phyloP scores from a whole-genome alignment of 2,888 invertebrate species.

The Folsomia manolachei region DNA sequence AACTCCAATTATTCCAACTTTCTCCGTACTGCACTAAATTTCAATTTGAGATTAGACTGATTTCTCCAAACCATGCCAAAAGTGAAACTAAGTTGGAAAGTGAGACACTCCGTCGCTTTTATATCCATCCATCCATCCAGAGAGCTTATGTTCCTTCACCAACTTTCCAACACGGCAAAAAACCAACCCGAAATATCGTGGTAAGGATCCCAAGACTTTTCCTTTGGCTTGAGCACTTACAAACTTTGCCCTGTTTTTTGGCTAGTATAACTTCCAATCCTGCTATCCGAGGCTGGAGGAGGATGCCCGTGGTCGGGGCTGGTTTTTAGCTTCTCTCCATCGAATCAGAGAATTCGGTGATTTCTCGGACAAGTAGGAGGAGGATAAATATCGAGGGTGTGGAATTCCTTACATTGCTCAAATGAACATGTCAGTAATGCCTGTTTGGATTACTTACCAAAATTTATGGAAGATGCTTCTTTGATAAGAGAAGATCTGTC shows the following conservation, averaged over 20 bases:
- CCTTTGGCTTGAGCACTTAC: background rate
- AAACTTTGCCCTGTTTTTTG: background rate
- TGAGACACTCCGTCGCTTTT: conserved; percentile 8
- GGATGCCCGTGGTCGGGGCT: background rate
- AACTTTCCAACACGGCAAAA: background rate
- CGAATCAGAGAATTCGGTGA: conserved; percentile 1
- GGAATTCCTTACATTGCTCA: background rate
- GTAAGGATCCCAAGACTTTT: background rate
- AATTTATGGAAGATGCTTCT: background rate
- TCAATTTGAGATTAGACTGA: too few species aligned
- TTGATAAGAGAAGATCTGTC: too few species aligned
- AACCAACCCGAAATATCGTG: background rate
- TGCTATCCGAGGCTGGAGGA: background rate
- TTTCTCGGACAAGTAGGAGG: background rate
- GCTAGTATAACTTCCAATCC: too few species aligned
- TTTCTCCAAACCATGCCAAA: too few species aligned
- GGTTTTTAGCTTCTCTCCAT: conserved; percentile 4
- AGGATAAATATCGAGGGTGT: background rate
- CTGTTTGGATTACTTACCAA: too few species aligned
- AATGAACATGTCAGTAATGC: too few species aligned
- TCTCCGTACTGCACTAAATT: too few species aligned
- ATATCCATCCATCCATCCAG: conserved; percentile 6
- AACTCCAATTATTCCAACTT: too few species aligned
- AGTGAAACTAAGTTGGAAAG: conserved; percentile 17
- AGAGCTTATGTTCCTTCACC: background rate